Evolutionary conservation across 30 jellyfish, hydroid and myxozoan genomes (phyloP).

Genomic region (Turritopsis dohrnii): DNA sequence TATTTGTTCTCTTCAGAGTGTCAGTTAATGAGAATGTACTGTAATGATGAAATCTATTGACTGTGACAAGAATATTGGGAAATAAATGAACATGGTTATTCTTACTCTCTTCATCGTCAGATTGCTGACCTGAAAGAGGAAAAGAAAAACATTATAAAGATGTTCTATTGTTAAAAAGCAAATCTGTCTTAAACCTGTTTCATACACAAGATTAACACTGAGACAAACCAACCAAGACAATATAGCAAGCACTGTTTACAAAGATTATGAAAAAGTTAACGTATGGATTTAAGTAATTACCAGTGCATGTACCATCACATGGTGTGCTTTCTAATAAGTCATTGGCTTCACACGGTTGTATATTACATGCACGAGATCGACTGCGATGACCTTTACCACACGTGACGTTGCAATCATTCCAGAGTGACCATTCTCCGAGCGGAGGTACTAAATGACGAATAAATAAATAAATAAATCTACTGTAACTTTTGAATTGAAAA

Average conservation of each 20-base stretch:
- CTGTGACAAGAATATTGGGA: too few relatives aligned
- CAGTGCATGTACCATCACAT: slow-evolving; percentile 19
- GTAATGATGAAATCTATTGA: too few relatives aligned
- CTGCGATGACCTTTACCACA: slow-evolving; percentile 11
- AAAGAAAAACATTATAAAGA: too few relatives aligned
- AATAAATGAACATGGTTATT: not conserved
- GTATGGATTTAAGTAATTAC: not conserved
- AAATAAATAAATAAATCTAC: too few relatives aligned
- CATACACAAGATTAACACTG: too few relatives aligned
- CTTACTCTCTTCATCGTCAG: not conserved
- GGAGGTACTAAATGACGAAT: slow-evolving; percentile 22
- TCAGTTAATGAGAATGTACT: too few relatives aligned
- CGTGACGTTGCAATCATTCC: slow-evolving; percentile 23
- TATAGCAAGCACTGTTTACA: too few relatives aligned
- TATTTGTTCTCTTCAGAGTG: too few relatives aligned
- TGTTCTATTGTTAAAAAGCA: too few relatives aligned
- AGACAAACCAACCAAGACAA: too few relatives aligned
- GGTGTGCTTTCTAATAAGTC: not conserved
- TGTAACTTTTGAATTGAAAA: too few relatives aligned
- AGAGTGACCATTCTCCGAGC: slow-evolving; percentile 16
- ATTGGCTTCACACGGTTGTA: slow-evolving; percentile 21
- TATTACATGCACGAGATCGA: slow-evolving; percentile 7
- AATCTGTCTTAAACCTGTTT: too few relatives aligned
- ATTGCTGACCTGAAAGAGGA: not conserved
- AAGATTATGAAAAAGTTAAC: not conserved